phyloP scores from a whole-genome alignment of 2,797 vertebrate genomes.

The Sebastes steindachneri region DNA sequence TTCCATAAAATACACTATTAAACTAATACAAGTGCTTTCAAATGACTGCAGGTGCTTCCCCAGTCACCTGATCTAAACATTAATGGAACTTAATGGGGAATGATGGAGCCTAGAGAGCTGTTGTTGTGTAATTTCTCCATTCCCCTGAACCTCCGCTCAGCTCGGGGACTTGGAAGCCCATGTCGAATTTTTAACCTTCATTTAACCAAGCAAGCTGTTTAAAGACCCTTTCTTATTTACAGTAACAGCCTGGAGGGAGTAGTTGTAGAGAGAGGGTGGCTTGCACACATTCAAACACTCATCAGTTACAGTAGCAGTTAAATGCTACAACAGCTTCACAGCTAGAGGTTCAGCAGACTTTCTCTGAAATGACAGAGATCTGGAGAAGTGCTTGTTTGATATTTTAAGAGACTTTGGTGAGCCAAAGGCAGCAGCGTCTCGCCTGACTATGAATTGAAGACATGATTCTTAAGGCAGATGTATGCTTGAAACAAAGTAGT shows the following conservation, averaged over 20 bases:
- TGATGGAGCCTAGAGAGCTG: neutral
- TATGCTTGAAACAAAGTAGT: neutral
- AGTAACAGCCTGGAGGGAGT: slow-evolving; percentile 9
- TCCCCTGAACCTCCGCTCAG: neutral
- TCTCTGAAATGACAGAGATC: neutral
- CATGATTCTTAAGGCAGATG: neutral
- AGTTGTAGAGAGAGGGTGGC: neutral
- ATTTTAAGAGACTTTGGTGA: neutral
- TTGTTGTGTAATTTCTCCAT: neutral
- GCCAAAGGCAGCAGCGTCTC: neutral
- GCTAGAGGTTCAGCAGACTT: neutral
- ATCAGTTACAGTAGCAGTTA: neutral
- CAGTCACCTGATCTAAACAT: slow-evolving; percentile 22
- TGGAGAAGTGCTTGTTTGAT: neutral
- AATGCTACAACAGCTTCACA: slow-evolving; percentile 13
- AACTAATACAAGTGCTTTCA: slow-evolving; percentile 3
- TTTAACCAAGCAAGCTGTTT: slow-evolving; percentile 29
- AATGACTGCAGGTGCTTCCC: slow-evolving; percentile 4
- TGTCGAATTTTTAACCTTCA: slow-evolving; percentile 5
- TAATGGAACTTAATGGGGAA: neutral
- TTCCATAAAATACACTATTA: neutral
- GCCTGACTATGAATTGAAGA: neutral
- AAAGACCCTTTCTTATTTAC: slow-evolving; percentile 10
- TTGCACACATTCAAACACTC: slow-evolving; percentile 7
- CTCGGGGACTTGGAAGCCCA: neutral